Evolutionary conservation across 2,888 invertebrate species (phyloP), one percentile per base, ranked within the genome.

Genomic region (Drosophila algonquin): DNA sequence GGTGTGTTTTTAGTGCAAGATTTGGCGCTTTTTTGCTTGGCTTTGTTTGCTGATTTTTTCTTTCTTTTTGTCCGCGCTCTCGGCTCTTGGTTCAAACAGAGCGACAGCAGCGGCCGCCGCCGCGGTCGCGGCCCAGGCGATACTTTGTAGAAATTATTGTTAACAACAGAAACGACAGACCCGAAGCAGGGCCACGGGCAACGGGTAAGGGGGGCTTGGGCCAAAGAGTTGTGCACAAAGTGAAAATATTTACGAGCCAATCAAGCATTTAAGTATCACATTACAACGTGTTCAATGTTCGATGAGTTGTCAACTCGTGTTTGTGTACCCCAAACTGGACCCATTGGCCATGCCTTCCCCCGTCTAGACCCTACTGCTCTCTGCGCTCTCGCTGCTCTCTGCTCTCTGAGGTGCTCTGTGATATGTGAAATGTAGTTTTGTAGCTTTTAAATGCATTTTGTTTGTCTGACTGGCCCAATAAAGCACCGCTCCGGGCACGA

Each of bases 271-370:
- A 91, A 91, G 91, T 91, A 91, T 91, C 91, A 90, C 89, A 91
- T 91, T 91, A 91, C 91, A 91, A 89, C 90, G 85, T 91, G 91
- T 91, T 90, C 89, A 90, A 89, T 90, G 90, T 89, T 90, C 90
- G 91, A 91, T 91, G 91, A 90, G 91, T 90, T 91, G 91, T 91
- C 91, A 90, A 90, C 89, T 90, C 91, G 82, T 89, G 90, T 90
- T 89, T 89, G 76, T 77, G 75, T 75, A 69, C 56, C 64, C 68
- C 52, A 44, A 32, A 27, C 63, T 55, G 55, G 55, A 44, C 52
- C 64, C 47, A 21, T 30, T 45, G 35, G 62, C 40, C 50, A 63
- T 35, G 60, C 75, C 62, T 68, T 70, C 65, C 57, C 46, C 1
- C 21, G 21, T 21, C 45, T 14, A 32, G 24, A 53, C 59, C 59